Base-by-base conservation (phyloP, 2,113 vertebrate genomes). In the Strix aluco region DNA sequence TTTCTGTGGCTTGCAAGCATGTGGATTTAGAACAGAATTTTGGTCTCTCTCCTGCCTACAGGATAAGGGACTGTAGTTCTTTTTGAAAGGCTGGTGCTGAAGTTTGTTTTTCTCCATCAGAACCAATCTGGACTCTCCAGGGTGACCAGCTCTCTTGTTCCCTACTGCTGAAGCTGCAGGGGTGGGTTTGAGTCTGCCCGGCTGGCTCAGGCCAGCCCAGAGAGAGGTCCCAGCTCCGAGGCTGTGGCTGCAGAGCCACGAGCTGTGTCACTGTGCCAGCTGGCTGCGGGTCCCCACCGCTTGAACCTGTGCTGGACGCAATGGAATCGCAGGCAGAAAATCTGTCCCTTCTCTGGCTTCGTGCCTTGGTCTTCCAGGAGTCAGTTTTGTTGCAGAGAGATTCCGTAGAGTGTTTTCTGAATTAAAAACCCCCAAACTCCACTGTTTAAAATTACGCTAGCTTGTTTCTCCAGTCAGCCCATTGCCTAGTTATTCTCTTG, bases 371-470 rank as follows among this genome's bases (percentile, higher is more conserved):
- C 71, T 17, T 59, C 49, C 26, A 36, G 65, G 58, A 57, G 42
- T 20, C 46, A 9, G 21, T 46, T 29, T 62, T 22, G 5, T 20
- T 81, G 71, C 36, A 32, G 40, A 57, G 58, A 69, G 54, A 8
- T 46, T 59, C 40, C n/a, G 13, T 19, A 13, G 22, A 26, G 18
- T 23, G 21, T 66, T 73, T 52, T 40, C 42, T 69, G 17, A 20
- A 20, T 57, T 47, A 32, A 54, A n/a, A 54, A 11, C 1, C 1
- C 3, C 19, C 4, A 46, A 5, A 5, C 46, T 49, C 15, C 1
- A 0, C 5, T n/a, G 42, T 57, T 65, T 23, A 21, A 78, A 46
- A 32, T 6, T 14, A 4, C 1, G 1, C 11, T 30, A 9, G 30
- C 27, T 80, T 34, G 27, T 85, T 15, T 1, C 10, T 59, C 14